Evolutionary conservation across 2,113 vertebrate species (phyloP), one percentile per base, ranked within the genome.

Genomic region (Hiodon tergisus): DNA sequence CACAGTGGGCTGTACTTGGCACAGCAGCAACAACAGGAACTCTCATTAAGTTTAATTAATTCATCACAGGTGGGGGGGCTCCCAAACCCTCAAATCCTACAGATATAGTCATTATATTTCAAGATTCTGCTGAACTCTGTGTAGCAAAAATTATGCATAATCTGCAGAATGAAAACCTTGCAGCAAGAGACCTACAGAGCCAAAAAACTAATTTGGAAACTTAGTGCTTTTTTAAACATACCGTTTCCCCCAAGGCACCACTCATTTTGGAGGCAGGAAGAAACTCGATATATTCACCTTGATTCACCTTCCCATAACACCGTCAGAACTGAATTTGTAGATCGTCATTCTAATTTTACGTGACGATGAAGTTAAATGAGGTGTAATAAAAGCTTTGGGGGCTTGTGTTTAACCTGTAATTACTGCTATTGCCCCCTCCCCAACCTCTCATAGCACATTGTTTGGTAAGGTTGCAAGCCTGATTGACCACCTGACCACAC

Each of bases 401-500:
- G 54, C 5, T n/a, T 57, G 14, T 17, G 54, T 13, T 71, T 11
- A 57, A 3, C 3, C 70, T 71, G 51, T 54, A 69, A 54, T 69
- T 54, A 54, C 7, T 14, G 14, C 16, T 54, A 31, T 54, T 69
- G 31, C 50, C 68, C 17, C n/a, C 14, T 16, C 3, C 9, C 5
- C 31, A 4, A 6, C 52, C 62, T 13, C 52, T 14, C 16, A 8
- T 54, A 52, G 16, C 53, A n/a, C 51, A 11, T 69, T 54, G 16
- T 69, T 55, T 69, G 31, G 52, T 8, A 48, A 5, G 68, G 52
- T 69, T 13, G 48, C 52, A 6, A 51, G 48, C 67, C 0, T 9
- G 50, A 31, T 16, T 17, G 68, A 11, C 68, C 10, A 69, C 46
- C 72, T 71, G 61, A 67, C 67, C 70, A 60, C 46, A 17, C 16